Percentiles rank a stretch among this genome's conserved stretches.
Evolutionary conservation across 2,113 vertebrate genomes (phyloP).

Genomic region (Pheucticus melanocephalus): DNA sequence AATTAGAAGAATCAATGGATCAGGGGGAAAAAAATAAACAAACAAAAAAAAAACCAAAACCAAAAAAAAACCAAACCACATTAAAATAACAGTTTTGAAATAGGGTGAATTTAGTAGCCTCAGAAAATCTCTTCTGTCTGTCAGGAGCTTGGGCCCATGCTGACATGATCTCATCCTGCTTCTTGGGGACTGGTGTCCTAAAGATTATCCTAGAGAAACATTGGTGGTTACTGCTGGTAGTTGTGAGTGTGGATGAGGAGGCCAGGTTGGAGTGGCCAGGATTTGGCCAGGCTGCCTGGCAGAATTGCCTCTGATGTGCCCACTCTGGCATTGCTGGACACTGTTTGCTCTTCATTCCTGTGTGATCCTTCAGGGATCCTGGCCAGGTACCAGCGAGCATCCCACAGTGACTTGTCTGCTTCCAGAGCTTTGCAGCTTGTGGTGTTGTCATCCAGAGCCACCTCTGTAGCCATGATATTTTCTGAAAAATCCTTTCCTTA

Average conservation of each 20-base stretch:
- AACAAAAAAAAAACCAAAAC: background rate
- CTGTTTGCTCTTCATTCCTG: background rate
- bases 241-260: background rate
- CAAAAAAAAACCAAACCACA: background rate
- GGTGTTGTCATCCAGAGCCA: background rate
- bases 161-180: background rate
- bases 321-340: background rate
- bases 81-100: background rate
- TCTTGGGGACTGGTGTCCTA: background rate
- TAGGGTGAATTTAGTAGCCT: background rate
- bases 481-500: no score
- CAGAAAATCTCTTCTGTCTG: background rate
- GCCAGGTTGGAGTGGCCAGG: background rate
- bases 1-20: background rate
- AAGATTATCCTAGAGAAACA: background rate
- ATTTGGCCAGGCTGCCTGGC: background rate
- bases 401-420: background rate
- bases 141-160: background rate
- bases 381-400: background rate
- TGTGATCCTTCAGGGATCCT: background rate
- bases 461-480: no score
- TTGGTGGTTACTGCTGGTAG: background rate
- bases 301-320: background rate
- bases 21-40: fast-evolving
- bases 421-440: background rate